Conservation (phyloP, 2,113 vertebrate species). For the Speoplatyrhinus poulsoni region DNA sequence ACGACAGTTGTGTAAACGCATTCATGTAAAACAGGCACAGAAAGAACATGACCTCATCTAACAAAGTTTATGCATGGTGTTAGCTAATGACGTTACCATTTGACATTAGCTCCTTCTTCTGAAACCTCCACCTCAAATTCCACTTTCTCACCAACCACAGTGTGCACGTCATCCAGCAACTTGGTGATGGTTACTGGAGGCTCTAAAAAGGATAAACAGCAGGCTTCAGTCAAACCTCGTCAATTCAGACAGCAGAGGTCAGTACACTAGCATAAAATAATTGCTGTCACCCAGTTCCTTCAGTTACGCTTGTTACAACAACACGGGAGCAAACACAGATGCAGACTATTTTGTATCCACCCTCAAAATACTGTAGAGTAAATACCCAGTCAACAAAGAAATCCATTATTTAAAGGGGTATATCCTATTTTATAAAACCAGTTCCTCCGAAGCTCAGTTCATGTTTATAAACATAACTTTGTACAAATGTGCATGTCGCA, state of each 20-base stretch:
- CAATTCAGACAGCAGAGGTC: not conserved
- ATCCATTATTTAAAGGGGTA: no score
- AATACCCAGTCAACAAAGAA: no score
- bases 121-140: slow-evolving; percentile 89
- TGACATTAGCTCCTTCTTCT: slow-evolving; percentile 86
- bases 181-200: slow-evolving; percentile 83
- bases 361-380: no score
- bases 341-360: no score
- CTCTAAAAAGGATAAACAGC: slow-evolving; percentile 63
- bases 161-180: slow-evolving; percentile 87
- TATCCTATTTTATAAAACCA: no score
- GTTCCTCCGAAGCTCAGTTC: no score
- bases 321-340: no score
- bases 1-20: not conserved
- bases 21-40: not conserved
- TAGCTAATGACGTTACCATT: slow-evolving; percentile 75
- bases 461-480: no score
- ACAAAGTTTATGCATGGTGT: no score
- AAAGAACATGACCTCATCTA: not conserved
- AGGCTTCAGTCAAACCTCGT: slow-evolving; percentile 1
- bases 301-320: not conserved
- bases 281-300: slow-evolving; percentile 1
- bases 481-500: no score
- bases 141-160: slow-evolving; percentile 85
- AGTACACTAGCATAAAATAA: not conserved